phyloP scores from a whole-genome alignment of 2,113 vertebrate genomes.

The Tonatia bakeri region DNA sequence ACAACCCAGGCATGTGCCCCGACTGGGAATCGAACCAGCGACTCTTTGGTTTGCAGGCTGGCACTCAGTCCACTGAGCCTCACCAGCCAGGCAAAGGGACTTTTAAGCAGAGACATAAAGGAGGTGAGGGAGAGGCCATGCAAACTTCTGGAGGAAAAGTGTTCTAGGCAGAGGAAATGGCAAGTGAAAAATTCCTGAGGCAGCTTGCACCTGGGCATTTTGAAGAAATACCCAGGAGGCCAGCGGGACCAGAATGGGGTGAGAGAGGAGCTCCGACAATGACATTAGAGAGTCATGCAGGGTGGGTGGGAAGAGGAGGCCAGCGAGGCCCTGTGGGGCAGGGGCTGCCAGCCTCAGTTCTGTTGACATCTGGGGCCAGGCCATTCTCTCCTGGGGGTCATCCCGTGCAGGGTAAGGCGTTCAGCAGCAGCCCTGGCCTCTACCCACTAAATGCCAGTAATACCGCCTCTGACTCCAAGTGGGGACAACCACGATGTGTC shows the following conservation, averaged over 20 bases:
- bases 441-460: too few relatives aligned
- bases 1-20: too few relatives aligned
- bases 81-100: not conserved
- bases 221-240: not conserved
- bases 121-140: not conserved
- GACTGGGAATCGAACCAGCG: too few relatives aligned
- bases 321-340: not conserved
- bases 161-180: not conserved
- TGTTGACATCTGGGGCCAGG: not conserved
- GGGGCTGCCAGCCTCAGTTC: not conserved
- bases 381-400: not conserved
- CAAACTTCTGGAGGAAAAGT: too few relatives aligned
- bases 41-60: too few relatives aligned
- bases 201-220: not conserved
- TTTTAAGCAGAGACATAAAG: not conserved
- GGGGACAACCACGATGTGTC: not conserved
- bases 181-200: not conserved
- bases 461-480: not conserved
- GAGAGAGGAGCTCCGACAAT: not conserved
- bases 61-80: too few relatives aligned
- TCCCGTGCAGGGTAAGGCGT: not conserved
- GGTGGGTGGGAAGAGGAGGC: rapidly evolving
- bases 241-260: not conserved
- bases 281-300: not conserved
- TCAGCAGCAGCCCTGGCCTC: not conserved